These are phyloP conservation scores for Drosophila suboccidentalis DNA, from an alignment of 2,888 invertebrate species.

Conservation along the genomic window DNA sequence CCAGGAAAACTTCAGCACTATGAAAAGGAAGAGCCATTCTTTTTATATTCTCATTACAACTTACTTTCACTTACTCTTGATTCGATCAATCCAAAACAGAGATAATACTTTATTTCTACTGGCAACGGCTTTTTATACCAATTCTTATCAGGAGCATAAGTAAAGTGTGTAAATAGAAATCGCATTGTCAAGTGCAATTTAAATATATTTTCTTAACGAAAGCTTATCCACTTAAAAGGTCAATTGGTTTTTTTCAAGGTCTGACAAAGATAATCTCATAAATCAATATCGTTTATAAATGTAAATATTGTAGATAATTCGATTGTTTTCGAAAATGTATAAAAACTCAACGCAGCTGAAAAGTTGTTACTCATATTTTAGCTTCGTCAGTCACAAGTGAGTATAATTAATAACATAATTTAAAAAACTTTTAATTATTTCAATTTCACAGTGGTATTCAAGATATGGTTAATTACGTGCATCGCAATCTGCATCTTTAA, in stretches of 20 bases:
- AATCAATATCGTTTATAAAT: slow-evolving; percentile 4
- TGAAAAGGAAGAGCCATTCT: background rate
- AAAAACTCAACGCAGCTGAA: slow-evolving; percentile 12
- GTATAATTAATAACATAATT: background rate
- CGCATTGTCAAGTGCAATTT: slow-evolving; percentile 23
- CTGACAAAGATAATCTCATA: background rate
- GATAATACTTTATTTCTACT: slow-evolving; percentile 8
- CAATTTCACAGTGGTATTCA: slow-evolving; percentile 34
- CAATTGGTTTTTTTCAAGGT: slow-evolving; percentile 11
- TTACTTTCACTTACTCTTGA: slow-evolving; percentile 29
- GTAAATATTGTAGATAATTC: background rate
- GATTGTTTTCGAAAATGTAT: slow-evolving; percentile 2
- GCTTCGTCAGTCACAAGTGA: slow-evolving; percentile 28
- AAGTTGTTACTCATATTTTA: background rate
- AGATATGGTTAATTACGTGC: background rate
- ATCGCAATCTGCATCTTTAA: slow-evolving; percentile 6
- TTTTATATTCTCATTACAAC: background rate
- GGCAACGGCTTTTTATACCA: slow-evolving; percentile 46
- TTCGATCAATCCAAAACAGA: slow-evolving; percentile 6
- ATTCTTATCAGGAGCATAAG: slow-evolving; percentile 14
- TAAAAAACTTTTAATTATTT: background rate
- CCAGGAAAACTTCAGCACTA: slow-evolving; percentile 26
- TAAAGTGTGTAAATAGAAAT: slow-evolving; percentile 16
- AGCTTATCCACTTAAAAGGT: slow-evolving; percentile 27
- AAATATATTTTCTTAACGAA: slow-evolving; percentile 14